phyloP scores from a whole-genome alignment of 2,888 invertebrate genomes.

The Ophion costatus region DNA sequence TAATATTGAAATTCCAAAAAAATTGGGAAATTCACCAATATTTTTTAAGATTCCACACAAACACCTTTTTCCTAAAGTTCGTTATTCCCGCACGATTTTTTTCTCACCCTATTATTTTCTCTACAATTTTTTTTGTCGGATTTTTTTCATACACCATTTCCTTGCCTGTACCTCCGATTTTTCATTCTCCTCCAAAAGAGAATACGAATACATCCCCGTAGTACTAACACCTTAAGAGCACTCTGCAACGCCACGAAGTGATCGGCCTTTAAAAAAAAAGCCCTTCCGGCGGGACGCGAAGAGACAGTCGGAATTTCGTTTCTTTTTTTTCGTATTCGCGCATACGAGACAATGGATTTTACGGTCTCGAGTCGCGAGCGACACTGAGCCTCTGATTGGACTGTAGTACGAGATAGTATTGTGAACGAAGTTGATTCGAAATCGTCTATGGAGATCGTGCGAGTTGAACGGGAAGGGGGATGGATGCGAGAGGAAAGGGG shows the following conservation, averaged over 20 bases:
- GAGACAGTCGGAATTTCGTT: not conserved
- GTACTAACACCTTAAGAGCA: not conserved
- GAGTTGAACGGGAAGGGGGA: constrained; percentile 6
- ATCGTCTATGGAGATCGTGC: constrained; percentile 33
- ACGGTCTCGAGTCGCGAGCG: constrained; percentile 30
- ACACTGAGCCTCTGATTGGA: constrained; percentile 22
- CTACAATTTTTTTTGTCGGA: too few relatives aligned
- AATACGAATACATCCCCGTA: not conserved
- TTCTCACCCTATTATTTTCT: too few relatives aligned
- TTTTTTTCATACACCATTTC: too few relatives aligned
- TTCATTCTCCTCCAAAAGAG: too few relatives aligned
- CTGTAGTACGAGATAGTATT: constrained; percentile 34
- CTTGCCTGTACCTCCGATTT: too few relatives aligned
- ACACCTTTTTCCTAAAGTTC: too few relatives aligned
- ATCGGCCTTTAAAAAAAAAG: not conserved
- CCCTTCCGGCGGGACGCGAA: not conserved
- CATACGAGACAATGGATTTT: constrained; percentile 36
- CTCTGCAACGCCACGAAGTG: not conserved
- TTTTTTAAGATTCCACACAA: too few relatives aligned
- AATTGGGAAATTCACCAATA: too few relatives aligned
- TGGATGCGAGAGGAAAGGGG: constrained; percentile 26
- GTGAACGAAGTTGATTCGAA: constrained; percentile 59
- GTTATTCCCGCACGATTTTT: too few relatives aligned
- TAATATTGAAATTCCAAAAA: too few relatives aligned
- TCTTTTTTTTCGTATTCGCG: not conserved